Evolutionary conservation across 2,797 vertebrate genomes (phyloP), one percentile per base, ranked within the genome.

Genomic region (Neosilurus hyrtlii): DNA sequence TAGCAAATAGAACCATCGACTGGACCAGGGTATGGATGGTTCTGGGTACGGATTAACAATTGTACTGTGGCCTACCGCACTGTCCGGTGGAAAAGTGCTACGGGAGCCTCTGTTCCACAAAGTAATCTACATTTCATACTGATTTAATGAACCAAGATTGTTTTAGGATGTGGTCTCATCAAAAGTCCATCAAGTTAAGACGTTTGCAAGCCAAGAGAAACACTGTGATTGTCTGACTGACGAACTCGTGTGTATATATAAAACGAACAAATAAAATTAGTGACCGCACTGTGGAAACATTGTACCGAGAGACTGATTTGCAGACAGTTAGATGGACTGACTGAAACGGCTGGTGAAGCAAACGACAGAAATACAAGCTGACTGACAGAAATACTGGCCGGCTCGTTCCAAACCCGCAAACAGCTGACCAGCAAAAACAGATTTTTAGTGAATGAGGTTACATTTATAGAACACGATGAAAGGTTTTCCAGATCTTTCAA

Each of bases 361-460:
- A 66, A 65, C 0, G 72, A 76, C 63, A 82, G 72, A 37, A 76
- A 76, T 75, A 83, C 62, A 73, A 80, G 61, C 85, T 68, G 57
- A 54, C 61, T 75, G 75, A 82, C 71, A 73, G 65, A 76, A 76
- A 82, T 20, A 59, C 68, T 37, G n/a, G 3, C 73, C 5, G 12
- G 8, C 18, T 30, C 20, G 30, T 26, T 75, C 66, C 63, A 83
- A 67, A 72, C 52, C 61, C 37, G 22, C 72, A 70, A 43, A 71
- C 81, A 85, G 72, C 80, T 76, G 59, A 74, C 76, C 77, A 78
- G 81, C 67, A 72, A 61, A 83, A 78, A 62, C 75, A 68, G 22
- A 68, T 49, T 73, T 59, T 35, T 15, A 49, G 59, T 43, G 51
- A 65, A 66, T n/a, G 79, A 76, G 35, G 63, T 75, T 67, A 81